Conservation (phyloP, 2,113 vertebrate species). For the Thalassoma bifasciatum region DNA sequence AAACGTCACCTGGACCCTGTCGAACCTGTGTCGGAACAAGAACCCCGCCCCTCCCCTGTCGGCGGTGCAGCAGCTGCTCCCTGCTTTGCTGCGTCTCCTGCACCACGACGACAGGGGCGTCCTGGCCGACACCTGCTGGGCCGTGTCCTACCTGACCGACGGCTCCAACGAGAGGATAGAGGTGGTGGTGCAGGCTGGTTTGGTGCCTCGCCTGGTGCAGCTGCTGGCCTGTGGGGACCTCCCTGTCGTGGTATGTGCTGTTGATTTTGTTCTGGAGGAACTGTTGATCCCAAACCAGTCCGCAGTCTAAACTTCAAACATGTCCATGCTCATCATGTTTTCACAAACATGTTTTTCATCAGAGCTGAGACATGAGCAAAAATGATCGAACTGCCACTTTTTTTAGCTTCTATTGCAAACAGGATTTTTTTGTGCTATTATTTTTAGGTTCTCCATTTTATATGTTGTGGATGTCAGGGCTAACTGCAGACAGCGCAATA, state of each 20-base stretch:
- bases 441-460: too few relatives aligned
- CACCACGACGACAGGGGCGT: constrained; percentile 88
- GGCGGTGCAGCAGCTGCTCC: constrained; percentile 89
- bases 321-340: too few relatives aligned
- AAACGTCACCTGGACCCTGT: constrained; percentile 92
- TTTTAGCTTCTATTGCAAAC: too few relatives aligned
- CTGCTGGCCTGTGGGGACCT: constrained; percentile 87
- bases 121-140: constrained; percentile 92
- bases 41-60: constrained; percentile 89
- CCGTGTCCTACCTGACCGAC: constrained; percentile 92
- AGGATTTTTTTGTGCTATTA: too few relatives aligned
- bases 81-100: constrained; percentile 86
- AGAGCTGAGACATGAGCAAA: too few relatives aligned
- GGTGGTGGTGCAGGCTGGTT: constrained; percentile 89
- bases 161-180: constrained; percentile 94
- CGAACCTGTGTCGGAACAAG: constrained; percentile 95
- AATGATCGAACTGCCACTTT: too few relatives aligned
- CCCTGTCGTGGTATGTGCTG: constrained; percentile 85
- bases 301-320: too few relatives aligned
- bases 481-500: too few relatives aligned
- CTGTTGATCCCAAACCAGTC: too few relatives aligned
- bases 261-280: too few relatives aligned
- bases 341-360: too few relatives aligned
- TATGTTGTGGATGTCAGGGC: too few relatives aligned
- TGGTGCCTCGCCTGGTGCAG: constrained; percentile 90